phyloP scores from a whole-genome alignment of 2,797 vertebrate genomes.

The Sebastolobus alascanus region DNA sequence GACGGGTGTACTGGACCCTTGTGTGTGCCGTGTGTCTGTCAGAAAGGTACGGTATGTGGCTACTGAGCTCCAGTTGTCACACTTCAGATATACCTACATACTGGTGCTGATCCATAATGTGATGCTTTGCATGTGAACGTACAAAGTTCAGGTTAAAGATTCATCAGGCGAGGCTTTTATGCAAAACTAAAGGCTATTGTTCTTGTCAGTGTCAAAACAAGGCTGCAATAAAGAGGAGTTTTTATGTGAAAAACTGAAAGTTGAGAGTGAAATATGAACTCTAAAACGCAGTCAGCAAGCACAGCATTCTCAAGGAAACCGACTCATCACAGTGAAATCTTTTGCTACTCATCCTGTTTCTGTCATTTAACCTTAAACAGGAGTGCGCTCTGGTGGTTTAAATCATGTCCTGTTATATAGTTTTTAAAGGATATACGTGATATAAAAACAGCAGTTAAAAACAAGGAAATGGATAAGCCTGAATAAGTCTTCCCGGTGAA shows the following conservation, averaged over 20 bases:
- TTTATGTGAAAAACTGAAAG: constrained; percentile 22
- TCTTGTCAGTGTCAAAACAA: not conserved
- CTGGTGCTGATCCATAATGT: not conserved
- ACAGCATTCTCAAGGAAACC: constrained; percentile 4
- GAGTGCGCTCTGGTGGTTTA: not conserved
- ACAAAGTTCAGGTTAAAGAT: not conserved
- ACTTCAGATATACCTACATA: not conserved
- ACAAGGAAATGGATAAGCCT: not conserved
- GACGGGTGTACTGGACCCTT: constrained; percentile 94
- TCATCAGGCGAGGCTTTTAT: not conserved
- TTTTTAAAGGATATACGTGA: not conserved
- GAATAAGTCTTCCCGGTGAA: not conserved
- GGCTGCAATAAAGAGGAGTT: not conserved
- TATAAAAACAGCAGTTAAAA: not conserved
- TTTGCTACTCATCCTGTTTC: not conserved
- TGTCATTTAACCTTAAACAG: not conserved
- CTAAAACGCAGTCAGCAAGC: not conserved
- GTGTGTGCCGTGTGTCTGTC: constrained; percentile 95
- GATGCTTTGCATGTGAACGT: not conserved
- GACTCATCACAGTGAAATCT: constrained; percentile 2
- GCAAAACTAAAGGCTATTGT: not conserved
- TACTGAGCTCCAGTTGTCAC: not conserved
- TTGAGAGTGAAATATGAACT: constrained; percentile 14
- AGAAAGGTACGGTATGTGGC: constrained; percentile 88
- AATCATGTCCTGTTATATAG: not conserved